Conservation (phyloP, 2,888 invertebrate genomes). For the Heliconius ismenius region DNA sequence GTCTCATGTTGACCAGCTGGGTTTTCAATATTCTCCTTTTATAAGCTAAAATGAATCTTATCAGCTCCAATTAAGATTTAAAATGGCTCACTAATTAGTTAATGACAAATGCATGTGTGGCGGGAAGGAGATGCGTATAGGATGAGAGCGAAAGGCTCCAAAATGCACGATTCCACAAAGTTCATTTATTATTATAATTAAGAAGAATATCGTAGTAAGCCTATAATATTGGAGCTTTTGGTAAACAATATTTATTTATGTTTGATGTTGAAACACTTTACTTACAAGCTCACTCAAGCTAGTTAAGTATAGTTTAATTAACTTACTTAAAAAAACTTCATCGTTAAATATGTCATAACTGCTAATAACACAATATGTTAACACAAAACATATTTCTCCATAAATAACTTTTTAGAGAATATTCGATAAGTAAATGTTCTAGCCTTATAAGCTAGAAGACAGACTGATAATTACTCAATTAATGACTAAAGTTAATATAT, state of each 20-base stretch:
- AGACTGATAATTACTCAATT: slow-evolving; percentile 30
- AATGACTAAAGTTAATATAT: slow-evolving; percentile 26
- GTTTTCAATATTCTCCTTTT: slow-evolving; percentile 58
- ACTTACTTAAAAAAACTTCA: not conserved
- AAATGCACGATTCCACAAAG: slow-evolving; percentile 69
- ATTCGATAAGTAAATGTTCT: not conserved
- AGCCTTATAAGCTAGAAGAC: slow-evolving; percentile 10
- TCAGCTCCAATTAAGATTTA: slow-evolving; percentile 55
- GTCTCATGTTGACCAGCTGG: slow-evolving; percentile 61
- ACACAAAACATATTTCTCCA: not conserved
- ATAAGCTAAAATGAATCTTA: slow-evolving; percentile 65
- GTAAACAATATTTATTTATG: slow-evolving; percentile 26
- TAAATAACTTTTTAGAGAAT: not conserved
- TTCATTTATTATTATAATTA: slow-evolving; percentile 72
- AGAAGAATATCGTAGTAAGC: slow-evolving; percentile 68
- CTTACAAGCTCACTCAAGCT: no score
- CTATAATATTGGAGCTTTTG: slow-evolving; percentile 50
- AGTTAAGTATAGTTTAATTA: no score
- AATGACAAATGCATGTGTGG: slow-evolving; percentile 66
- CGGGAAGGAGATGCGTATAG: slow-evolving; percentile 56
- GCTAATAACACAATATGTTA: not conserved
- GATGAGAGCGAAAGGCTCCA: slow-evolving; percentile 57
- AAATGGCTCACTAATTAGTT: slow-evolving; percentile 70
- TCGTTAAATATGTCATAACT: not conserved
- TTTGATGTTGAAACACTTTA: no score